Conservation (phyloP, 2,113 vertebrate species). For the Macroglossus sobrinus region DNA sequence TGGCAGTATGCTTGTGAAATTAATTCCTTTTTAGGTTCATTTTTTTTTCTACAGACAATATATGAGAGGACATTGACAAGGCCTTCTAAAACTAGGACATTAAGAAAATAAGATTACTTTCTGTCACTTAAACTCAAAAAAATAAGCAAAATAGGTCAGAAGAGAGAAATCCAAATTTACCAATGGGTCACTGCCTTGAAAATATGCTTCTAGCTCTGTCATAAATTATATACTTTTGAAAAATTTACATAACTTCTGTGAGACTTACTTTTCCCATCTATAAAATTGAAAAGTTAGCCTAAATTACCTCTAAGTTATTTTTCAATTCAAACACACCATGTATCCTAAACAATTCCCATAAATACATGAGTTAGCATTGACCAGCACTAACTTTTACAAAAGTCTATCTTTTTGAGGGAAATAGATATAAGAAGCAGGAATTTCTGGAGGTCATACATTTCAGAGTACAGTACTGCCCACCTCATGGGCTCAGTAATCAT, state of each 20-base stretch:
- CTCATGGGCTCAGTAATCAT: not conserved
- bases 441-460: not conserved
- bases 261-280: not conserved
- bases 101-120: conserved; percentile 6
- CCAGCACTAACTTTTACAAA: not conserved
- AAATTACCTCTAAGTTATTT: not conserved
- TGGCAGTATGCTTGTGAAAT: not conserved
- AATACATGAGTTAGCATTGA: not conserved
- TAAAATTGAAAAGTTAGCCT: conserved; percentile 35
- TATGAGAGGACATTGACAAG: not conserved
- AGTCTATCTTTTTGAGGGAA: not conserved
- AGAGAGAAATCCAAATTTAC: conserved; percentile 21
- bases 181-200: not conserved
- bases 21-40: not conserved
- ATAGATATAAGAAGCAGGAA: not conserved
- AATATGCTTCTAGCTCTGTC: conserved; percentile 6
- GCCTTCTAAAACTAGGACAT: not conserved
- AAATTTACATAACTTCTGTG: not conserved
- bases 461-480: not conserved
- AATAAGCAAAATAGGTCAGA: conserved; percentile 52
- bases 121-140: conserved; percentile 27
- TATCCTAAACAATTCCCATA: not conserved
- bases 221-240: conserved; percentile 32
- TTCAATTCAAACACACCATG: not conserved
- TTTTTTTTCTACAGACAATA: not conserved